These are phyloP conservation scores for Drosophila setifemur DNA, from an alignment of 1,140 invertebrate species.

Conservation along the genomic window DNA sequence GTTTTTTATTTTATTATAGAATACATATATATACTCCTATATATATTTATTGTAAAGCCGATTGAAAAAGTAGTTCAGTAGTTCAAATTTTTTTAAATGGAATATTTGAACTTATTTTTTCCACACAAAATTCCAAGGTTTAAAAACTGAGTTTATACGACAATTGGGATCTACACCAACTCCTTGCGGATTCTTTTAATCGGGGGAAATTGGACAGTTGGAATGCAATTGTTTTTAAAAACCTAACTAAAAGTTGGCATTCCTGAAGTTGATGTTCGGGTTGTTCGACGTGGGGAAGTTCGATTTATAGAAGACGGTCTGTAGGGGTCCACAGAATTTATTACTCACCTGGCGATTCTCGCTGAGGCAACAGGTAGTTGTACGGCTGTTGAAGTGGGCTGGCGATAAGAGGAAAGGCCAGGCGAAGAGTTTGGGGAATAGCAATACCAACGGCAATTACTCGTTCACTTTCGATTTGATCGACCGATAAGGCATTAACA, in stretches of 20 bases:
- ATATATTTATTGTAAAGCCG: too few relatives aligned
- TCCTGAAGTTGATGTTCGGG: too few relatives aligned
- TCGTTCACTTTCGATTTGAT: slow-evolving; percentile 66
- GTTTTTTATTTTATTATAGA: too few relatives aligned
- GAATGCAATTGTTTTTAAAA: too few relatives aligned
- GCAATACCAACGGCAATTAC: slow-evolving; percentile 46
- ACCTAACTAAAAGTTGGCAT: too few relatives aligned
- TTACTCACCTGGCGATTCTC: slow-evolving; percentile 23
- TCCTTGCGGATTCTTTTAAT: too few relatives aligned
- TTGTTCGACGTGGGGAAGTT: not conserved
- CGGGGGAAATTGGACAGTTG: too few relatives aligned
- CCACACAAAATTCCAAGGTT: too few relatives aligned
- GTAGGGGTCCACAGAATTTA: not conserved
- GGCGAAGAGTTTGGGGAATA: slow-evolving; percentile 21
- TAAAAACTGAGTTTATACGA: not conserved
- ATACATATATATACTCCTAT: too few relatives aligned
- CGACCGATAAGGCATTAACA: slow-evolving; percentile 40
- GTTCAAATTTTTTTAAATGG: too few relatives aligned
- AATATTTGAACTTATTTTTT: too few relatives aligned
- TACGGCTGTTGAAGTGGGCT: not conserved
- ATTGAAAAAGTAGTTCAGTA: too few relatives aligned
- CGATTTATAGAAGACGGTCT: not conserved
- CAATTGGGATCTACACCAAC: not conserved
- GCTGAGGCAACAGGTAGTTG: slow-evolving; percentile 27
- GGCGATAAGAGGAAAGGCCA: slow-evolving; percentile 35